Conservation (phyloP, 2,888 invertebrate genomes). For the Drosophila infuscata region DNA sequence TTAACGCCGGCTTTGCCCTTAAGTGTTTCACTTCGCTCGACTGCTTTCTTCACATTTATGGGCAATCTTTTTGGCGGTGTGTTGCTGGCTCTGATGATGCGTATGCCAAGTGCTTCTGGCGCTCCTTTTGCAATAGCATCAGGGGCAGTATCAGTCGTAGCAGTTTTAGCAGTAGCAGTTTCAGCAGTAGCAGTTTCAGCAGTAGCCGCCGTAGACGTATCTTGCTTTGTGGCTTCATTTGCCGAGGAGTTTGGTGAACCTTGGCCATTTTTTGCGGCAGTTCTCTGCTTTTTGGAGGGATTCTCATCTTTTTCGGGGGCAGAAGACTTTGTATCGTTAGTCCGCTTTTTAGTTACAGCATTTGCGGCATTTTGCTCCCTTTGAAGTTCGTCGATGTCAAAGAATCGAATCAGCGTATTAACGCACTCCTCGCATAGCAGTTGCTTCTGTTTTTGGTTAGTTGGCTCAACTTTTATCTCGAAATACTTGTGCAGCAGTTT, state of each 20-base stretch:
- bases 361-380: constrained; percentile 50
- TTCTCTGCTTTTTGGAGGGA: background rate
- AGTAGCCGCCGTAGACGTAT: background rate
- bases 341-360: background rate
- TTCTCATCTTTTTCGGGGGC: background rate
- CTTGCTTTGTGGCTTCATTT: background rate
- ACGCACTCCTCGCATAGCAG: constrained; percentile 77
- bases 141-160: background rate
- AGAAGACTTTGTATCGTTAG: background rate
- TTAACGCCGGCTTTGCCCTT: constrained; percentile 1
- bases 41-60: background rate
- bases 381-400: constrained; percentile 74
- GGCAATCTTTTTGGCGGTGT: constrained; percentile 6
- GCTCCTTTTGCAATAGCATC: background rate
- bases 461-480: constrained; percentile 51
- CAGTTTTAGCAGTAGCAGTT: too few species aligned
- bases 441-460: constrained; percentile 38
- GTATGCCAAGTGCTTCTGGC: constrained; percentile 4
- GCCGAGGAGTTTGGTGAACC: background rate
- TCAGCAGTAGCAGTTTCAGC: background rate
- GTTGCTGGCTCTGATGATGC: constrained; percentile 8
- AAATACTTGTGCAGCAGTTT: constrained; percentile 73
- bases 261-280: background rate
- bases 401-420: constrained; percentile 76
- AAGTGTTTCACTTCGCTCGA: background rate